A percentile compares a stretch with the other conserved stretches of the same genome.
These are phyloP conservation scores for Limulus polyphemus DNA, from an alignment of 2,888 invertebrate species.

Conservation along the genomic window DNA sequence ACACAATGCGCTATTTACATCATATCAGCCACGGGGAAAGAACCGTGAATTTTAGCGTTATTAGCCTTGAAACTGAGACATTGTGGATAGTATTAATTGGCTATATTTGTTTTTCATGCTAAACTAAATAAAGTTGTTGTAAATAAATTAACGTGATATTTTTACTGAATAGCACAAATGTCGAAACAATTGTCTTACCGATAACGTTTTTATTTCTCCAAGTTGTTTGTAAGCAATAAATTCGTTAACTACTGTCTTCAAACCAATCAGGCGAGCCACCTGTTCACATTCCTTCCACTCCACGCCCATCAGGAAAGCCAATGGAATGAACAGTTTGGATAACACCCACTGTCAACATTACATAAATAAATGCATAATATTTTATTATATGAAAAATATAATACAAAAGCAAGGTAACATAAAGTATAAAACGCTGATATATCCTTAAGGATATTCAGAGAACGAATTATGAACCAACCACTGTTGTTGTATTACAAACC, in stretches of 20 bases:
- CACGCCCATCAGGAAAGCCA: slow-evolving; percentile 73
- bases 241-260: slow-evolving; percentile 83
- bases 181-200: slow-evolving; percentile 39
- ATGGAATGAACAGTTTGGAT: slow-evolving; percentile 77
- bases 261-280: slow-evolving; percentile 70
- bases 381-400: not conserved
- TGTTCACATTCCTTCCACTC: slow-evolving; percentile 50
- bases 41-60: too few species aligned
- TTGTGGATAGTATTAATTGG: too few species aligned
- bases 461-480: too few species aligned
- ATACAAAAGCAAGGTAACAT: not conserved
- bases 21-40: too few species aligned
- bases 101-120: too few species aligned
- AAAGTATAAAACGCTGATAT: not conserved
- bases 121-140: too few species aligned
- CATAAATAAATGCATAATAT: slow-evolving; percentile 3
- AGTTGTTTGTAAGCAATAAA: slow-evolving; percentile 77
- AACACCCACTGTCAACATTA: slow-evolving; percentile 50
- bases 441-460: too few species aligned
- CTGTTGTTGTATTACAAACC: too few species aligned
- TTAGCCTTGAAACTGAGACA: too few species aligned
- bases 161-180: too few species aligned
- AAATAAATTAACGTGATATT: too few species aligned
- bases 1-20: too few species aligned
- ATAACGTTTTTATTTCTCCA: slow-evolving; percentile 49